Conservation (phyloP, 2,113 vertebrate species). For the Oncorhynchus gorbuscha region DNA sequence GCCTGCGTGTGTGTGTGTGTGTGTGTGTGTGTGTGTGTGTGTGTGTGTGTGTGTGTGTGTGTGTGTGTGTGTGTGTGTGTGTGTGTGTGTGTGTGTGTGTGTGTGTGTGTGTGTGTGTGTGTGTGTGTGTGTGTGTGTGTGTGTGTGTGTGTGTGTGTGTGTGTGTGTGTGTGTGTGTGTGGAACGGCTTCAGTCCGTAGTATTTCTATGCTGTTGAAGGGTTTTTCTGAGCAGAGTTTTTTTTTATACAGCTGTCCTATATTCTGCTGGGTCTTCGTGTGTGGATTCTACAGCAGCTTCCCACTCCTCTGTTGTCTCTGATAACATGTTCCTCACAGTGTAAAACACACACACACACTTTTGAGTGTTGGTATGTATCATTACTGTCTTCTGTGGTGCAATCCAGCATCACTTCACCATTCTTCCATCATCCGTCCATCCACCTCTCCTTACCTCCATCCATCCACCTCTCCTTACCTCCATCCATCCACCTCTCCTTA, state of each 20-base stretch:
- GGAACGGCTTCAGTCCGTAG: too few species aligned
- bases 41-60: neutral
- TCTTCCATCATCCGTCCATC: neutral
- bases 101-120: neutral
- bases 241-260: too few species aligned
- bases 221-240: too few species aligned
- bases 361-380: too few species aligned
- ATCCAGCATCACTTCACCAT: neutral
- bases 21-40: neutral
- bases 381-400: neutral
- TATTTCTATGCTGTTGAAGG: too few species aligned
- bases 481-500: neutral
- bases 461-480: neutral
- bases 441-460: too few species aligned
- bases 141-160: constrained; percentile 16
- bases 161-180: neutral
- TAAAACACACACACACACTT: too few species aligned
- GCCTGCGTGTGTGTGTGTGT: neutral
- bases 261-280: too few species aligned
- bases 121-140: constrained; percentile 11
- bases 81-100: constrained; percentile 3
- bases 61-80: constrained; percentile 7
- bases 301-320: constrained; percentile 29
- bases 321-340: constrained; percentile 37
- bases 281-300: constrained; percentile 18